Percentiles rank a stretch among this genome's conserved stretches.
phyloP scores from a whole-genome alignment of 2,113 vertebrate genomes.

The Lutjanus erythropterus region DNA sequence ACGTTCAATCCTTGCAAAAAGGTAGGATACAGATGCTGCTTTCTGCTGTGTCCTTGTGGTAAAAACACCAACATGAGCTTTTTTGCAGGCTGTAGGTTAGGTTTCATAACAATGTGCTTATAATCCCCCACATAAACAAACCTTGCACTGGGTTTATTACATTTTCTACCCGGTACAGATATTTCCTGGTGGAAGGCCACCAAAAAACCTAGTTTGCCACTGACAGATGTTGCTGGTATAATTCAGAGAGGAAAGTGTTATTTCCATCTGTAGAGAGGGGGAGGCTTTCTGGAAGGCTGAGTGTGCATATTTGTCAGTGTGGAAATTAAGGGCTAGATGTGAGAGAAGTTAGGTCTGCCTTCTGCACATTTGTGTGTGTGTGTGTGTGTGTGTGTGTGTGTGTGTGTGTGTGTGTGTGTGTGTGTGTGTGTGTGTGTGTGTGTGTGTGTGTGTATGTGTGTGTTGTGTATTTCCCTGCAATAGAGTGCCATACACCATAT shows the following conservation, averaged over 20 bases:
- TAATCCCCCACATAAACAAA: slow-evolving; percentile 24
- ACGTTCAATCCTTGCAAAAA: slow-evolving; percentile 25
- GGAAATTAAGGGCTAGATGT: slow-evolving; percentile 57
- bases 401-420: slow-evolving; percentile 39
- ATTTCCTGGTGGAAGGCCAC: slow-evolving; percentile 5
- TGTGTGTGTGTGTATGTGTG: slow-evolving; percentile 33
- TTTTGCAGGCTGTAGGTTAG: neutral
- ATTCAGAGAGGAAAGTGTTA: slow-evolving; percentile 42
- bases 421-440: slow-evolving; percentile 37
- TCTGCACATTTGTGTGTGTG: slow-evolving; percentile 31
- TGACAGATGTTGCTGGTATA: slow-evolving; percentile 64
- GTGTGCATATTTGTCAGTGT: slow-evolving; percentile 69
- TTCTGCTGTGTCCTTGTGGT: slow-evolving; percentile 32
- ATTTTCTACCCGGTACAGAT: slow-evolving; percentile 27
- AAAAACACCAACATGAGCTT: slow-evolving; percentile 16
- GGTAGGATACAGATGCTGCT: neutral
- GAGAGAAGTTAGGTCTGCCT: slow-evolving; percentile 23
- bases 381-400: slow-evolving; percentile 31
- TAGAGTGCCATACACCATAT: slow-evolving; percentile 45
- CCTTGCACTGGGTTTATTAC: neutral
- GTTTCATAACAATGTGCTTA: neutral
- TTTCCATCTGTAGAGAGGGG: slow-evolving; percentile 48
- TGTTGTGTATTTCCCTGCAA: slow-evolving; percentile 28
- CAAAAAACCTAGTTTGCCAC: slow-evolving; percentile 41
- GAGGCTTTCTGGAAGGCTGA: slow-evolving; percentile 68